Base-by-base conservation (phyloP, 92 coral and sea anemone species). In the Phymanthus crucifer region DNA sequence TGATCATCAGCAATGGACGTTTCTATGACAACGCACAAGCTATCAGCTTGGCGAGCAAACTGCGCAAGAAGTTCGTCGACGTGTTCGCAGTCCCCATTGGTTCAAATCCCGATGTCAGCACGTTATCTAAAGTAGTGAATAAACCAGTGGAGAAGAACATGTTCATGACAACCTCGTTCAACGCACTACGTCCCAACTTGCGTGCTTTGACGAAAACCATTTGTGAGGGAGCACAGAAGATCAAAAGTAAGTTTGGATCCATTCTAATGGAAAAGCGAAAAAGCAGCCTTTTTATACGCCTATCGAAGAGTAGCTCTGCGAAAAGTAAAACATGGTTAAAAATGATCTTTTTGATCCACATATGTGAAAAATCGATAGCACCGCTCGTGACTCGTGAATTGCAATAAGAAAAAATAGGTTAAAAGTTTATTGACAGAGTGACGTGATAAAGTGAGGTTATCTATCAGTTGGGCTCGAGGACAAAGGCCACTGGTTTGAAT, bases 101-200 rank as follows among this genome's bases (percentile, higher is more conserved):
- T 3, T 46, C 78, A 0, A 79, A 84, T 36, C 88, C 91, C 43
- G 97, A 94, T 64, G 71, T 92, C 19, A 50, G 50, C 29, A 80
- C 87, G 3, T 79, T 90, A 13, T 83, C 69, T 40, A 81, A 86
- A 71, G 67, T 94, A 16, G 97, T 85, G 6, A 88, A 93, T 7
- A 89, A 88, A 43, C 90, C 92, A n/a, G 93, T 78, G 36, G 97
- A 92, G 68, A 88, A 88, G 61, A 88, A 94, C 75, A 86, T 94
- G 14, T 94, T 92, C 75, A 45, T 94, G 84, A 76, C 98, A 34
- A 89, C 97, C 5, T 87, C 98, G 26, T 83, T 81, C 82, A 72
- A 83, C 81, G 91, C 90, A 31, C 82, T 94, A 6, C 81, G 64
- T 26, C 91, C 97, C 17, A 78, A 84, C 65, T 46, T 92, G 47